Conservation (phyloP, 2,888 invertebrate genomes). For the Cataglyphis cursor region DNA sequence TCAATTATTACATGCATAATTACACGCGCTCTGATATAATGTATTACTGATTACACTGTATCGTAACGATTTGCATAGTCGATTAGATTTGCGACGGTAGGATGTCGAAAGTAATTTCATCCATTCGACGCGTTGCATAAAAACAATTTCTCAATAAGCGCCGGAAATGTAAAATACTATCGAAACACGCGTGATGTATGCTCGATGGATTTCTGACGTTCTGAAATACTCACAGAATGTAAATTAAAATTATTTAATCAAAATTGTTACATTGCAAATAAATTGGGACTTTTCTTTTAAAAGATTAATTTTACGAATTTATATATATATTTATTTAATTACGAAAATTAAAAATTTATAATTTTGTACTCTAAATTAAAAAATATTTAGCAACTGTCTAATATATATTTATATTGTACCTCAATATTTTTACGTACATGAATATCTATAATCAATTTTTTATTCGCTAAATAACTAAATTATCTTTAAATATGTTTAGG, state of each 20-base stretch:
- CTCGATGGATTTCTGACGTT: neutral
- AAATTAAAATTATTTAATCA: neutral
- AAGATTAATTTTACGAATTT: neutral
- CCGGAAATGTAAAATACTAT: constrained; percentile 1
- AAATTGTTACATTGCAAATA: neutral
- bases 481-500: neutral
- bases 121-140: constrained; percentile 18
- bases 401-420: neutral
- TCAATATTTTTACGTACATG: neutral
- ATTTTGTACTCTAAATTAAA: neutral
- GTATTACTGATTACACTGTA: neutral
- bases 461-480: neutral
- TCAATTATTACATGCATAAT: constrained; percentile 37
- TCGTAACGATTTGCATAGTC: constrained; percentile 20
- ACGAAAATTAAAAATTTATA: neutral
- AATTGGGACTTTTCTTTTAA: no score
- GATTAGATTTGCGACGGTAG: constrained; percentile 21
- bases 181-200: neutral
- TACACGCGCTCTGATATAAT: constrained; percentile 20
- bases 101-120: constrained; percentile 37
- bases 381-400: neutral
- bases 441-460: neutral
- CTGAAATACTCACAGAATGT: neutral
- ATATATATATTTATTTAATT: neutral
- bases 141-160: constrained; percentile 17